phyloP scores from a whole-genome alignment of 2,888 invertebrate species.

The Sipunculus nudus region DNA sequence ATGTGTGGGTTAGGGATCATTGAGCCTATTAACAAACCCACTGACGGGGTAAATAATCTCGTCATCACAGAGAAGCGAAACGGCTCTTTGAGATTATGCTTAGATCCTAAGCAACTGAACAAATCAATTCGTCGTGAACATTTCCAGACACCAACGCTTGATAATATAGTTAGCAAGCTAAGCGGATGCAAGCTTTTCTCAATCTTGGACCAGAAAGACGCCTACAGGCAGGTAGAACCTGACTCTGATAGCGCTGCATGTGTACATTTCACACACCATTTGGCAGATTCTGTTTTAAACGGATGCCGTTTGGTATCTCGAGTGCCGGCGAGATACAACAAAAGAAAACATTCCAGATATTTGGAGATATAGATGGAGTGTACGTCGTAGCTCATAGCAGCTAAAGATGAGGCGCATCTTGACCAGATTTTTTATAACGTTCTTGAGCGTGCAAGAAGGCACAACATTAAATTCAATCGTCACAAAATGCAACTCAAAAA shows the following conservation, averaged over 20 bases:
- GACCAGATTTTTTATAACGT: constrained; percentile 4
- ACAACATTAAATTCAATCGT: constrained; percentile 8
- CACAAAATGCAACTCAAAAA: constrained; percentile 15
- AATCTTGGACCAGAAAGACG: constrained; percentile 29
- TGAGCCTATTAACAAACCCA: background rate
- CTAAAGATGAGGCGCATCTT: no score
- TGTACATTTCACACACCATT: constrained; percentile 34
- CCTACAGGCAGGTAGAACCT: constrained; percentile 24
- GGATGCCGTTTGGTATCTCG: constrained; percentile 38
- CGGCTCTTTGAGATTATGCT: constrained; percentile 2
- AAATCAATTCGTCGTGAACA: constrained; percentile 1
- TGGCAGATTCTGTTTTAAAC: constrained; percentile 28
- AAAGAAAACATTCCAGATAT: constrained; percentile 21
- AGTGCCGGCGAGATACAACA: constrained; percentile 32
- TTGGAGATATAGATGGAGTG: background rate
- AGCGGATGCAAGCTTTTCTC: constrained; percentile 32
- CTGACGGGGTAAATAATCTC: constrained; percentile 11
- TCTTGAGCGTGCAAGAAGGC: constrained; percentile 1
- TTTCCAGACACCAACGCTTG: constrained; percentile 24
- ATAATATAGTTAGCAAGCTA: constrained; percentile 34
- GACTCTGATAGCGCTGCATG: constrained; percentile 16
- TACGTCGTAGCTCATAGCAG: constrained; percentile 8
- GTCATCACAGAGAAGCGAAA: constrained; percentile 1
- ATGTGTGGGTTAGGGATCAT: constrained; percentile 1
- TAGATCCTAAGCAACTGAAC: constrained; percentile 7